Conservation (phyloP, 2,888 invertebrate genomes). For the Eueremaeus valkanovi region DNA sequence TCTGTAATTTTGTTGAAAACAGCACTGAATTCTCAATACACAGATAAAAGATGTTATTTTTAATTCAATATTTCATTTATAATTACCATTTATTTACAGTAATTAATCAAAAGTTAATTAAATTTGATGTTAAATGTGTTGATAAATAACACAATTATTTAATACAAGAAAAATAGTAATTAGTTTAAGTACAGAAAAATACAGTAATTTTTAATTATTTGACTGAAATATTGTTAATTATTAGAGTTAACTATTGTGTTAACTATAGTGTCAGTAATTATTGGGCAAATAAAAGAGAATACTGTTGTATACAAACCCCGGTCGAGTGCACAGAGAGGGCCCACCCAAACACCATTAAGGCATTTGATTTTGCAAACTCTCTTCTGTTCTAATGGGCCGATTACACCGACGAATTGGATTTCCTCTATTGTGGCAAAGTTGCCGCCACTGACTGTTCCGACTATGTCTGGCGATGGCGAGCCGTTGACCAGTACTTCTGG, state of each 20-base stretch:
- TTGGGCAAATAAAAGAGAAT: background rate
- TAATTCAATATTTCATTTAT: too few relatives aligned
- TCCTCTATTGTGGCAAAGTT: conserved; percentile 46
- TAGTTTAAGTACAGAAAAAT: background rate
- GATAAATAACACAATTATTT: background rate
- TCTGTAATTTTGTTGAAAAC: too few relatives aligned
- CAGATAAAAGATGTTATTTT: too few relatives aligned
- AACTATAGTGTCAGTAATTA: background rate
- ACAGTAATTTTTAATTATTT: background rate
- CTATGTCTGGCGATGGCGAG: conserved; percentile 42
- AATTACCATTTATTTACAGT: too few relatives aligned
- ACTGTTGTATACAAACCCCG: conserved; percentile 59
- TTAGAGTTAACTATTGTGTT: background rate
- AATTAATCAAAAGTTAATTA: too few relatives aligned
- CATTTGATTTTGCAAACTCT: conserved; percentile 78
- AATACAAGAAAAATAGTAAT: too few relatives aligned
- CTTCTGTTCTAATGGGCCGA: conserved; percentile 55
- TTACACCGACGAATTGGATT: conserved; percentile 46
- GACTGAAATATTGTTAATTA: background rate
- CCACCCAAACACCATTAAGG: conserved; percentile 77
- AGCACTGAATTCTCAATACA: too few relatives aligned
- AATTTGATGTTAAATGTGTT: too few relatives aligned
- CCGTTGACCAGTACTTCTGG: conserved; percentile 48
- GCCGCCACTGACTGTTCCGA: conserved; percentile 40
- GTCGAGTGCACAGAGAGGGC: conserved; percentile 67